Conservation (phyloP, 2,797 vertebrate species). For the Amblyraja radiata region DNA sequence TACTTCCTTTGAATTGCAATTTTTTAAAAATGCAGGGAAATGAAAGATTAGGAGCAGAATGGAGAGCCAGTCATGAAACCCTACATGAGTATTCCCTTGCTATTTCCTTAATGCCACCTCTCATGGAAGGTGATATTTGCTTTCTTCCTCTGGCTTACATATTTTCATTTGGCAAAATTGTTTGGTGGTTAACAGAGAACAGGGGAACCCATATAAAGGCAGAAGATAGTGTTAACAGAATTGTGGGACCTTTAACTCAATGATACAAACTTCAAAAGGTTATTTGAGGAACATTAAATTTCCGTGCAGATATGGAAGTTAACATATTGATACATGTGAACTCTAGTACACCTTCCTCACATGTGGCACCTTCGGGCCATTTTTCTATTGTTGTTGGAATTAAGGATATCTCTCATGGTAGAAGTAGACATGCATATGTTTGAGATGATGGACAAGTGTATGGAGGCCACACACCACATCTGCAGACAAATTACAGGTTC, state of each 20-base stretch:
- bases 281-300: not conserved
- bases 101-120: not conserved
- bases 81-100: not conserved
- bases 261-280: not conserved
- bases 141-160: not conserved
- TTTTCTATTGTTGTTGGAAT: not conserved
- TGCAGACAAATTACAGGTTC: not conserved
- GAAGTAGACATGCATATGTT: not conserved
- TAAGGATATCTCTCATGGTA: not conserved
- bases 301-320: not conserved
- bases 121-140: not conserved
- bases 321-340: not conserved
- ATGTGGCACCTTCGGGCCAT: not conserved
- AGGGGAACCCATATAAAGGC: not conserved
- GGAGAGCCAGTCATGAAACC: not conserved
- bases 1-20: not conserved
- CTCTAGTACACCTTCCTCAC: not conserved
- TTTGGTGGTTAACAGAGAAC: not conserved
- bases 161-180: not conserved
- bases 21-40: not conserved
- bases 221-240: too few species aligned
- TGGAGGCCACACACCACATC: not conserved
- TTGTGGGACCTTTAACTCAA: not conserved
- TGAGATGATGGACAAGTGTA: not conserved
- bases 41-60: not conserved